Percentiles rank a stretch among this genome's conserved stretches.
Conservation (phyloP, 1,140 invertebrate genomes). For the Eumaeus atala region DNA sequence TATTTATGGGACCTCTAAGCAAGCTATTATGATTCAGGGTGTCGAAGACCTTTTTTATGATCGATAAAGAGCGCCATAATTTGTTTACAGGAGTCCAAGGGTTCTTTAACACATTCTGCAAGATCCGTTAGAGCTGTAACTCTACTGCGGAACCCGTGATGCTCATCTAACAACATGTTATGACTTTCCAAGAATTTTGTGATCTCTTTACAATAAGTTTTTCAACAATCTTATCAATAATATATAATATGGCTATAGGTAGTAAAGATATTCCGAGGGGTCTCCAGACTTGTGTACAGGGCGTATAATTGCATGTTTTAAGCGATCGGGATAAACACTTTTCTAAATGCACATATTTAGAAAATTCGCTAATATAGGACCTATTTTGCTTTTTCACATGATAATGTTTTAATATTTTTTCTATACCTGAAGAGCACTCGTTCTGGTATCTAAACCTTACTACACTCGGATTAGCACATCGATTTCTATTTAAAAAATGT, state of each 20-base stretch:
- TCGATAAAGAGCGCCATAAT: constrained; percentile 25
- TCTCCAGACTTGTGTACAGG: constrained; percentile 19
- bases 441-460: constrained; percentile 25
- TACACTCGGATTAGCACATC: constrained; percentile 18
- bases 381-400: constrained; percentile 10
- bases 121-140: background rate
- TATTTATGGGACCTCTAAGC: constrained; percentile 16
- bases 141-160: constrained; percentile 26
- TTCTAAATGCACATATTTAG: constrained; percentile 9
- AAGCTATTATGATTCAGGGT: constrained; percentile 18
- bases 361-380: constrained; percentile 15
- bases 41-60: constrained; percentile 28
- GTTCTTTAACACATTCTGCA: constrained; percentile 4
- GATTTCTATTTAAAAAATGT: constrained; percentile 21
- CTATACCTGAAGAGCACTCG: background rate
- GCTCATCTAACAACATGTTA: constrained; percentile 23
- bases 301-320: constrained; percentile 20
- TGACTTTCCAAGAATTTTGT: constrained; percentile 9
- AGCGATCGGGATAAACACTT: constrained; percentile 10
- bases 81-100: constrained; percentile 12
- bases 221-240: constrained; percentile 17
- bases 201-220: constrained; percentile 8
- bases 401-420: constrained; percentile 18
- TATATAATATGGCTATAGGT: constrained; percentile 16
- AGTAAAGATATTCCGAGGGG: constrained; percentile 17